A percentile compares a stretch with the other conserved stretches of the same genome.
These are phyloP conservation scores for Cataglyphis altisquamis DNA, from an alignment of 2,888 invertebrate genomes.

Conservation along the genomic window DNA sequence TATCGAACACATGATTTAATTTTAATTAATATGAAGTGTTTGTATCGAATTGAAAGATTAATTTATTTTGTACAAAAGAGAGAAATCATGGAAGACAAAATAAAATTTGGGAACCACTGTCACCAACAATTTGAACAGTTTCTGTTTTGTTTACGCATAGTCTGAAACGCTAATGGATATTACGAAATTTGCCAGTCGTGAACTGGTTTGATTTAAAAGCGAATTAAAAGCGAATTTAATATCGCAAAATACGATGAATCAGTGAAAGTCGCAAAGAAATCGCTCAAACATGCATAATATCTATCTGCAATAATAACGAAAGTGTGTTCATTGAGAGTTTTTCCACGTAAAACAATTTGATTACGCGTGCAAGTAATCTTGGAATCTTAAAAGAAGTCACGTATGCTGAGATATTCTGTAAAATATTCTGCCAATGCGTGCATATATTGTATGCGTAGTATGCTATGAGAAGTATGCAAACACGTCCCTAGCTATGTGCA, in stretches of 20 bases:
- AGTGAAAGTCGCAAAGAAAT: neutral
- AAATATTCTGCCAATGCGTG: conserved; percentile 1
- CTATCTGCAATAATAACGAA: neutral
- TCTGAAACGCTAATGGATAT: conserved; percentile 1
- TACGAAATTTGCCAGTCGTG: neutral
- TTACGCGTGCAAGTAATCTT: neutral
- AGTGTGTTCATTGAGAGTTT: neutral
- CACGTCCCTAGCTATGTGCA: neutral
- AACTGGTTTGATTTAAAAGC: neutral
- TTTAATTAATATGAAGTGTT: neutral
- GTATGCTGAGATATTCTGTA: neutral
- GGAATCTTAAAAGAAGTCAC: neutral
- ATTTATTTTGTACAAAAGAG: neutral
- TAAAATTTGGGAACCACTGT: neutral
- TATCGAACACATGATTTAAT: neutral
- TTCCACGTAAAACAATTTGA: neutral
- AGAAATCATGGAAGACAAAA: neutral
- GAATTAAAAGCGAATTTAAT: neutral
- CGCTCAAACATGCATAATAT: neutral
- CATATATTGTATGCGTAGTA: neutral
- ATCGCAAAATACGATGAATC: neutral
- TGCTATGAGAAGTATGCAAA: neutral
- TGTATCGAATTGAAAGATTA: neutral
- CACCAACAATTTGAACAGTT: neutral
- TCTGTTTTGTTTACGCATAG: neutral